Percentiles rank a stretch among this genome's conserved stretches.
Evolutionary conservation across 1,140 invertebrate genomes (phyloP).

Genomic region (Drosophila sproati): DNA sequence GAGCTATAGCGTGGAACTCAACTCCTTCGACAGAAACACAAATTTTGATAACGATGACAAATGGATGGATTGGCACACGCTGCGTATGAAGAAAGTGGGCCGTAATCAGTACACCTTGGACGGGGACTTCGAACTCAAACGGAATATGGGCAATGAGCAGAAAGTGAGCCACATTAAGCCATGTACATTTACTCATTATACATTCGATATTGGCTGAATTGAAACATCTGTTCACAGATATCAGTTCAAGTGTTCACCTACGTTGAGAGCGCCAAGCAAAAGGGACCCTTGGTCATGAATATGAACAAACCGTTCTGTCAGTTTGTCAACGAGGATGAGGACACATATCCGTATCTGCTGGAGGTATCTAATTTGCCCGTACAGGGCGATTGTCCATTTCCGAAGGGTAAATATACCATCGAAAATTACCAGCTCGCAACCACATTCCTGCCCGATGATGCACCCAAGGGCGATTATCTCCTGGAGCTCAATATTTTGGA

Average conservation of each 20-base stretch:
- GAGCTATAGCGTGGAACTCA: slow-evolving; percentile 60
- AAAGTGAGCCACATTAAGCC: slow-evolving; percentile 36
- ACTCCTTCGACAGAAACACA: slow-evolving; percentile 48
- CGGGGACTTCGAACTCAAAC: slow-evolving; percentile 61
- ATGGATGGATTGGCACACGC: slow-evolving; percentile 65
- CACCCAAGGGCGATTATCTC: slow-evolving; percentile 63
- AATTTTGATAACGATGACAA: slow-evolving; percentile 47
- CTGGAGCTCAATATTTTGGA: slow-evolving; percentile 51
- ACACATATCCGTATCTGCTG: slow-evolving; percentile 64
- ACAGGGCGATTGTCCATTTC: slow-evolving; percentile 58
- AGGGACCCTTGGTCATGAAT: slow-evolving; percentile 62
- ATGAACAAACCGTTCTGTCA: slow-evolving; percentile 67
- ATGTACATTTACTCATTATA: not conserved
- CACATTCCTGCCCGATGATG: slow-evolving; percentile 63
- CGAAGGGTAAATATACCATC: slow-evolving; percentile 63
- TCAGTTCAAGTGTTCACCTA: slow-evolving; percentile 55
- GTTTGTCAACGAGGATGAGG: slow-evolving; percentile 65
- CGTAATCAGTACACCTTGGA: slow-evolving; percentile 58
- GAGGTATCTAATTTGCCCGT: slow-evolving; percentile 60
- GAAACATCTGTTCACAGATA: slow-evolving; percentile 24
- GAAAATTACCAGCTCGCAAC: slow-evolving; percentile 70
- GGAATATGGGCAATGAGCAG: slow-evolving; percentile 65
- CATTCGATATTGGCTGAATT: not conserved
- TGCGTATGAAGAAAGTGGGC: slow-evolving; percentile 67
- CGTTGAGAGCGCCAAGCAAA: slow-evolving; percentile 34